Conservation (phyloP, 2,797 vertebrate species). For the Acipenser transmontanus region DNA sequence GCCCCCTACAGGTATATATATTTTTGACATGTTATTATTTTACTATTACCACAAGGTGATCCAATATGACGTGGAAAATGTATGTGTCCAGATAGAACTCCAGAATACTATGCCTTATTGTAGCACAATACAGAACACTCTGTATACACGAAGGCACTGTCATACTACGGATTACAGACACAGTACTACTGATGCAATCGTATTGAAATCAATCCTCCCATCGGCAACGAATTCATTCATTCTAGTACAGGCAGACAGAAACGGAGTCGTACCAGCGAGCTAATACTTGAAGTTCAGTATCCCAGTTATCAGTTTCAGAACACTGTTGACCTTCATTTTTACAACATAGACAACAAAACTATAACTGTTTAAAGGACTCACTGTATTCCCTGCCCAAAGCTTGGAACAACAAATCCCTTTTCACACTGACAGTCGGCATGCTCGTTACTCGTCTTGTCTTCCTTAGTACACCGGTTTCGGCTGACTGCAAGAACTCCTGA, state of each 20-base stretch:
- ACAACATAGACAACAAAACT: background rate
- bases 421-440: conserved; percentile 91
- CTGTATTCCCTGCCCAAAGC: conserved; percentile 81
- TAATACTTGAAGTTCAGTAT: no score
- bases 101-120: background rate
- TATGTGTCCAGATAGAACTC: no score
- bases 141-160: background rate
- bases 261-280: no score
- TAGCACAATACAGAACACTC: background rate
- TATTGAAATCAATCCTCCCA: conserved; percentile 6
- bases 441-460: conserved; percentile 4
- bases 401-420: conserved; percentile 78
- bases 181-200: conserved; percentile 51
- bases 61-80: no score
- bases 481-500: background rate
- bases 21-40: no score
- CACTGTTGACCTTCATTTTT: background rate
- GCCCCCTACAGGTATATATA: no score
- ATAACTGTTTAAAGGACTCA: conserved; percentile 47
- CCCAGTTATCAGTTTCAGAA: no score
- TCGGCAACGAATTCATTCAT: no score
- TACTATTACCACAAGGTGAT: no score
- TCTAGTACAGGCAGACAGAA: no score
- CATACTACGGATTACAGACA: background rate
- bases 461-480: no score